Evolutionary conservation across 2,113 vertebrate genomes (phyloP), one percentile per base, ranked within the genome.

Genomic region (Cairina moschata): DNA sequence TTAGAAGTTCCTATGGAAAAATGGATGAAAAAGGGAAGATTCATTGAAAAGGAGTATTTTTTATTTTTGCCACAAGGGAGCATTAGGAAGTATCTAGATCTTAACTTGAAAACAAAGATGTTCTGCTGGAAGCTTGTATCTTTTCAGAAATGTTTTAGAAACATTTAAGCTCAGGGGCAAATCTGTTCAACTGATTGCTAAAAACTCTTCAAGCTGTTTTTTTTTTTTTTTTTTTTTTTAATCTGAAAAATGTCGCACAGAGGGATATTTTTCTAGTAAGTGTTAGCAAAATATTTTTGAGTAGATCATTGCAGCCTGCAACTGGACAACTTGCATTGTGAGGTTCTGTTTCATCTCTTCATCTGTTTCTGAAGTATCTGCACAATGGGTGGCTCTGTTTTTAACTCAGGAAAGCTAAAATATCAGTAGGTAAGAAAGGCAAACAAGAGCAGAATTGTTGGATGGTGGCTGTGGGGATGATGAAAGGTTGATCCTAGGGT

Each of bases 401-500:
- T 40, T 25, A 2, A 8, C 40, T 38, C 5, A 7, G 11, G 8
- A 52, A 62, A 20, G 55, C 58, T 62, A 16, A 84, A 77, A 31
- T 5, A 14, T 7, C 67, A 22, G 7, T 3, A 50, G 48, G 11
- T 7, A 13, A 42, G 50, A 42, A 28, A 28, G 9, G 17, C 29
- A n/a, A 65, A 12, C 13, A 54, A 40, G 12, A 68, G 36, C 5
- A 40, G 25, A 26, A 25, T 13, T 60, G 63, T 56, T 69, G 82
- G 56, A 25, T 48, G 46, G 16, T 17, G 4, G 6, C 7, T 4
- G 5, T 5, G 17, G 25, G 26, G 16, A 65, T 11, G 0, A 13
- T 18, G 56, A 7, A 38, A 52, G 54, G 31, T 40, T 34, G 31
- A 16, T 23, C 15, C 44, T 8, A 40, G 10, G 31, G n/a, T 29